Conservation (phyloP, 2,113 vertebrate species). For the Gulo gulo region DNA sequence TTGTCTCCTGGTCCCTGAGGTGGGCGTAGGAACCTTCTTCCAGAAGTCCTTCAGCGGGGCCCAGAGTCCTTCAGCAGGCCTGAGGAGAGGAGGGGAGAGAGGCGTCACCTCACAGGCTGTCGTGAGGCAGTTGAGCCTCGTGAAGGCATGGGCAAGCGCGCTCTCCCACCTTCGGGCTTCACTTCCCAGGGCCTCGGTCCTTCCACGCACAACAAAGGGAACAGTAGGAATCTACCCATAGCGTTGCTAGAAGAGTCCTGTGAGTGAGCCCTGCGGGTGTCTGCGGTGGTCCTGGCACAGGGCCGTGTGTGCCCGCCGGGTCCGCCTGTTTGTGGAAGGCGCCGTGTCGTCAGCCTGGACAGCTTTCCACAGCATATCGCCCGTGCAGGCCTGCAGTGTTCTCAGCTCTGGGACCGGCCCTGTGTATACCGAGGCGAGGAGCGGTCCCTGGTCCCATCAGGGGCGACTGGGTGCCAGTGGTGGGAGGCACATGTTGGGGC, state of each 20-base stretch:
- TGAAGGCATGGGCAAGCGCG: fast-evolving
- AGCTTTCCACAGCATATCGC: no score
- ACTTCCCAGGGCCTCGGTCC: not conserved
- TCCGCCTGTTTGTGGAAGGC: not conserved
- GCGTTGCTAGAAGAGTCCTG: fast-evolving
- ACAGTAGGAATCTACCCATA: fast-evolving
- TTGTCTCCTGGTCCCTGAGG: not conserved
- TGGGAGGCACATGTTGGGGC: not conserved
- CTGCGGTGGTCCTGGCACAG: not conserved
- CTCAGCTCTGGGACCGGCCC: not conserved
- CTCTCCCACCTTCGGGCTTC: not conserved
- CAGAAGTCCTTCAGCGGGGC: not conserved
- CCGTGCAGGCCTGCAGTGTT: not conserved
- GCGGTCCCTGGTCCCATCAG: fast-evolving
- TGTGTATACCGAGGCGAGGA: not conserved
- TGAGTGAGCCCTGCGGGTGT: not conserved
- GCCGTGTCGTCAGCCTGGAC: fast-evolving
- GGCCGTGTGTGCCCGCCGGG: fast-evolving
- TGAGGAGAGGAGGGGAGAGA: not conserved
- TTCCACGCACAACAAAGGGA: not conserved
- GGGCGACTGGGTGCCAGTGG: not conserved
- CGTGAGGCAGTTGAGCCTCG: not conserved
- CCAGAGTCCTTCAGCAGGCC: not conserved
- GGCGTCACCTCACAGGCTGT: no score
- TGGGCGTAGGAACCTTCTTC: not conserved